These are phyloP conservation scores for Junonia oenone DNA, from an alignment of 2,888 invertebrate species.

Conservation along the genomic window DNA sequence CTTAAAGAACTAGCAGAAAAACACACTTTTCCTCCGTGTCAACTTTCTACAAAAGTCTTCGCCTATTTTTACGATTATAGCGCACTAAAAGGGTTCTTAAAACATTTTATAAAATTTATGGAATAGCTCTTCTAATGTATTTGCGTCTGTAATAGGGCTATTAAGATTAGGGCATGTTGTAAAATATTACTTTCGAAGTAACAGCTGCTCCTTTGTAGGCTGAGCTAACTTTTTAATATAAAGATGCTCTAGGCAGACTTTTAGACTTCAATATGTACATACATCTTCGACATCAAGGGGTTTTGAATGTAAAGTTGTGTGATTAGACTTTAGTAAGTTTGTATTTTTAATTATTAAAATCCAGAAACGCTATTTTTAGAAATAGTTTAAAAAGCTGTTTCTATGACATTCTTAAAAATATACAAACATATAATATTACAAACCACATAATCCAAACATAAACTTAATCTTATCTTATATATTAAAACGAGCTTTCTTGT, in stretches of 20 bases:
- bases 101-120: conserved; percentile 2
- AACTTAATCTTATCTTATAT: no score
- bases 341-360: no score
- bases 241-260: neutral
- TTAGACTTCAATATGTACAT: no score
- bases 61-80: neutral
- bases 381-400: no score
- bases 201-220: neutral
- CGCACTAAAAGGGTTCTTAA: neutral
- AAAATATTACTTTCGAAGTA: conserved; percentile 1
- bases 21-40: neutral
- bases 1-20: neutral
- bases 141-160: neutral
- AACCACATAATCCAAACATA: no score
- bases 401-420: no score
- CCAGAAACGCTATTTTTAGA: no score
- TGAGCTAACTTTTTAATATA: neutral
- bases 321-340: no score
- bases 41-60: neutral
- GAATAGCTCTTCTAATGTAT: neutral
- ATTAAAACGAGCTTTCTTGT: no score
- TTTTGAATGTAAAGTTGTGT: neutral
- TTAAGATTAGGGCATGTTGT: neutral
- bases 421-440: no score
- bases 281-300: neutral